Percentiles rank a stretch among this genome's conserved stretches.
These are phyloP conservation scores for Sinhomidia bicolor DNA, from an alignment of 2,888 invertebrate genomes.

Conservation along the genomic window DNA sequence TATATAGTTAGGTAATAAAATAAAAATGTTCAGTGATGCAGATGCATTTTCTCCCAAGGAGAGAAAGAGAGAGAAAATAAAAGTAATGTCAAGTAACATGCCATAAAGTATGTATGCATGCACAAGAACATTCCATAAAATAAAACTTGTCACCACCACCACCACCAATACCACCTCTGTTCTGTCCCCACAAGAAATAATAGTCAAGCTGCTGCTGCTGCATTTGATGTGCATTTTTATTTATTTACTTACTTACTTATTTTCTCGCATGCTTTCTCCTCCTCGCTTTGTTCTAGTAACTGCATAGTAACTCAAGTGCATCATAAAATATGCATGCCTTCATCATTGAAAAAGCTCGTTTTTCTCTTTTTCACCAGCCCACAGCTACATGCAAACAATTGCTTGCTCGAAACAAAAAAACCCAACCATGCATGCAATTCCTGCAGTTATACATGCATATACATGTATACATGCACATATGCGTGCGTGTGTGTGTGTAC, in stretches of 20 bases:
- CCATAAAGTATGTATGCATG: too few species aligned
- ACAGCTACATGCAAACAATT: background rate
- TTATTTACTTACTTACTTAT: background rate
- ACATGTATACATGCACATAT: background rate
- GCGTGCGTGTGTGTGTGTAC: background rate
- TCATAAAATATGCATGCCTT: constrained; percentile 39
- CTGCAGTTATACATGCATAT: background rate
- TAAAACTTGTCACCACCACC: background rate
- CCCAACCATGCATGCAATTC: background rate
- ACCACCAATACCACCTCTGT: background rate
- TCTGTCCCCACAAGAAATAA: background rate
- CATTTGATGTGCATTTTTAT: background rate
- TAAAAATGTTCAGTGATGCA: background rate
- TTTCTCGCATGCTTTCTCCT: too few species aligned
- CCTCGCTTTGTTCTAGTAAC: background rate
- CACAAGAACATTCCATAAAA: constrained; percentile 15
- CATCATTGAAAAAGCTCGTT: constrained; percentile 17
- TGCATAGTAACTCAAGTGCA: constrained; percentile 18
- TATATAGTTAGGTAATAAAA: too few species aligned
- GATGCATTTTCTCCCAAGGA: constrained; percentile 5
- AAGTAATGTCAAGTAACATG: too few species aligned
- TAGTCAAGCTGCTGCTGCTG: background rate
- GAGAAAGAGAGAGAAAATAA: too few species aligned
- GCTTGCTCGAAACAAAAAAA: background rate
- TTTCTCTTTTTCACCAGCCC: background rate